Conservation (phyloP, 1,140 invertebrate species). For the Hycleus cichorii region DNA sequence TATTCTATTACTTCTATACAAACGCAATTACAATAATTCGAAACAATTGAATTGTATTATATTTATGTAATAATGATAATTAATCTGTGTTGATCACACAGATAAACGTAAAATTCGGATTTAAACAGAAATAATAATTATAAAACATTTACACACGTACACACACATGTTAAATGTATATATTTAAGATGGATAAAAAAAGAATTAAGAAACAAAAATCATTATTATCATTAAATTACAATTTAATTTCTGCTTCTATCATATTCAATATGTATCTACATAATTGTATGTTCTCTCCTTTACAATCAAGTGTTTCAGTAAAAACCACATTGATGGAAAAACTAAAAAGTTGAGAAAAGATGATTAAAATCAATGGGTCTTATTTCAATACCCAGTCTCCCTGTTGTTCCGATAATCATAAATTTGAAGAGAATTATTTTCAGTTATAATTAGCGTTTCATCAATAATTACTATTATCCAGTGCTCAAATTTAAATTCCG, state of each 20-base stretch:
- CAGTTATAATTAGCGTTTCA: no score
- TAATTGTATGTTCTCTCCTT: constrained; percentile 33
- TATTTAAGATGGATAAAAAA: not conserved
- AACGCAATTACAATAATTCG: no score
- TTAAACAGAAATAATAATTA: not conserved
- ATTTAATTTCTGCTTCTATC: constrained; percentile 29
- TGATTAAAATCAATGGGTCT: not conserved
- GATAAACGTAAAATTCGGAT: not conserved
- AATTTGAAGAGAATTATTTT: no score
- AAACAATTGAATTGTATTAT: not conserved
- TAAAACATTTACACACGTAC: not conserved
- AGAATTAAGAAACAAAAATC: not conserved
- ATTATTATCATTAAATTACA: not conserved
- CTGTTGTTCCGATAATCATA: no score
- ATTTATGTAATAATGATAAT: not conserved
- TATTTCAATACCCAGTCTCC: not conserved
- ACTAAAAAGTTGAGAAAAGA: constrained; percentile 14
- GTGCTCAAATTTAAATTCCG: no score
- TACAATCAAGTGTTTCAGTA: constrained; percentile 37
- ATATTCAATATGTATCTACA: constrained; percentile 20
- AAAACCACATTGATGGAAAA: constrained; percentile 37
- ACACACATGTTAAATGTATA: not conserved
- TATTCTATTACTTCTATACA: no score
- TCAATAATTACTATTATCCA: no score
- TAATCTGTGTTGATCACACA: not conserved